Evolutionary conservation across 2,113 vertebrate species (phyloP).

Genomic region (Aix galericulata): DNA sequence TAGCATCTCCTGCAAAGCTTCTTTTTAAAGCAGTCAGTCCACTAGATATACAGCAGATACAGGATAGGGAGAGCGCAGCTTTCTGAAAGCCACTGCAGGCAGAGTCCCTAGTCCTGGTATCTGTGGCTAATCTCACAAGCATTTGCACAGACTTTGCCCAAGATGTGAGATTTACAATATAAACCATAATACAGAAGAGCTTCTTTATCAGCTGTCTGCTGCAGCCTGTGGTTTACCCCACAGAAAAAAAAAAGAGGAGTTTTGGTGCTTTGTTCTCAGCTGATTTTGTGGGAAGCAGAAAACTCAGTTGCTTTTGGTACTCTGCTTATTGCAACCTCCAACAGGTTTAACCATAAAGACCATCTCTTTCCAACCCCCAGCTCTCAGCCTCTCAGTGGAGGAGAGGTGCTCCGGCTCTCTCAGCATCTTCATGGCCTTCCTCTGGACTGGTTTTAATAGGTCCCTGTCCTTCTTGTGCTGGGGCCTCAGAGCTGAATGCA

Average conservation of each 20-base stretch:
- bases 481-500: neutral
- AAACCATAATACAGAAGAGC: neutral
- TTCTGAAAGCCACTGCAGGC: constrained; percentile 12
- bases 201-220: neutral
- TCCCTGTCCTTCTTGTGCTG: neutral
- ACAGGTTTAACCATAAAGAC: neutral
- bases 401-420: neutral
- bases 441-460: neutral
- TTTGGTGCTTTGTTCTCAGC: neutral
- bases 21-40: neutral
- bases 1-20: constrained; percentile 1
- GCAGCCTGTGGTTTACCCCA: neutral
- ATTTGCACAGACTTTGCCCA: neutral
- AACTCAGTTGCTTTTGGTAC: neutral
- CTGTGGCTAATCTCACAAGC: neutral
- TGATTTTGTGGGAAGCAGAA: neutral
- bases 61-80: neutral
- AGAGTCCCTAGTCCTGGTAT: neutral
- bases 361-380: neutral
- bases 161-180: neutral
- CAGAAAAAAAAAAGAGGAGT: neutral
- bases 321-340: neutral
- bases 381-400: neutral
- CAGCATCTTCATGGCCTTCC: neutral
- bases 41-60: neutral